Conservation (phyloP, 2,888 invertebrate species). For the Trachelus troglodyta region DNA sequence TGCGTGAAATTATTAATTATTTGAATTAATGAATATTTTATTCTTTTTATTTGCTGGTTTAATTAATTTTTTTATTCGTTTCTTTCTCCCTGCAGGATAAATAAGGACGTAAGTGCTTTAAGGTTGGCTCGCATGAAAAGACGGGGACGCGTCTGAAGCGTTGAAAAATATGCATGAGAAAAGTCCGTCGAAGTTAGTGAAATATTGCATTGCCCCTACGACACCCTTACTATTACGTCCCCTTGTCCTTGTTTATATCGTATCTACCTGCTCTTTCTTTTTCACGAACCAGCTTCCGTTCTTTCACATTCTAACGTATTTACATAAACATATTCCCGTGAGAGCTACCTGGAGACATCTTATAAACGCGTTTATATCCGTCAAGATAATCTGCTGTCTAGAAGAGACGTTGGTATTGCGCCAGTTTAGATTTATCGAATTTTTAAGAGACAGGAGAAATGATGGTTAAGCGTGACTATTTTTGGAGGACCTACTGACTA, state of each 20-base stretch:
- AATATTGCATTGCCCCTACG: constrained; percentile 7
- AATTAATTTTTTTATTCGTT: not conserved
- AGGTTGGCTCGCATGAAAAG: not conserved
- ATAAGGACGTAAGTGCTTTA: not conserved
- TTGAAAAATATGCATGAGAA: constrained; percentile 8
- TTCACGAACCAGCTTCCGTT: constrained; percentile 5
- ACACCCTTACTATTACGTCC: not conserved
- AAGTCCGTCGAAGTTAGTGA: constrained; percentile 8
- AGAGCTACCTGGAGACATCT: constrained; percentile 4
- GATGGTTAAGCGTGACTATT: not conserved
- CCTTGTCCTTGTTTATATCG: not conserved
- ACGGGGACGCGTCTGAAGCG: not conserved
- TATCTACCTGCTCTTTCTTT: constrained; percentile 11
- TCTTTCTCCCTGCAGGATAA: not conserved
- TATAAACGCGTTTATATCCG: constrained; percentile 8
- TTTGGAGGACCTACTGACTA: not conserved
- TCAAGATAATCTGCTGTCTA: constrained; percentile 1
- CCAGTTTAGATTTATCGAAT: not conserved
- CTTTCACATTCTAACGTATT: not conserved
- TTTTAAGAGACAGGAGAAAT: not conserved
- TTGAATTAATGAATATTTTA: not conserved
- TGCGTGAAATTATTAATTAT: not conserved
- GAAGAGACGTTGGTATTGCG: not conserved
- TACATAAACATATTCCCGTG: constrained; percentile 7
- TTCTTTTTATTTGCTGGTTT: not conserved